phyloP scores from a whole-genome alignment of 2,113 vertebrate genomes.

The Eonycteris spelaea region DNA sequence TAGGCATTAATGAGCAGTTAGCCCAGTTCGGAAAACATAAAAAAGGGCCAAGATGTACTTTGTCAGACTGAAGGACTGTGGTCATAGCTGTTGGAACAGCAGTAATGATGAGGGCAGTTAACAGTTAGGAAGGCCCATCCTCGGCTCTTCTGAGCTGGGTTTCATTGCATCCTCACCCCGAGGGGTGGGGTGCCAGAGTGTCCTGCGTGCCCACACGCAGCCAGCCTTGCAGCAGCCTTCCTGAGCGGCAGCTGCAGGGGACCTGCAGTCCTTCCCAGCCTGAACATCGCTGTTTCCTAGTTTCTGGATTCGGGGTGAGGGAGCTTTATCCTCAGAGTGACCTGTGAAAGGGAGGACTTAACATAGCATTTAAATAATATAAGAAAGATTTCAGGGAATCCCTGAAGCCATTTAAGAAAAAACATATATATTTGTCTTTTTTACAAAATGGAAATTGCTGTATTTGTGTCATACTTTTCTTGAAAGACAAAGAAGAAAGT shows the following conservation, averaged over 20 bases:
- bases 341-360: constrained; percentile 20
- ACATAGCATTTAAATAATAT: not conserved
- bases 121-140: not conserved
- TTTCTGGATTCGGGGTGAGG: not conserved
- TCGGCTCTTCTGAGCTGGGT: not conserved
- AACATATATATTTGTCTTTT: not conserved
- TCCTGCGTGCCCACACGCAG: not conserved
- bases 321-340: not conserved
- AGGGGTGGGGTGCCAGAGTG: not conserved
- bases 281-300: not conserved
- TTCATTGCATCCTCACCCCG: not conserved
- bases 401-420: not conserved
- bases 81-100: not conserved
- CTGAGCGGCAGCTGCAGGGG: not conserved
- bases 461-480: not conserved
- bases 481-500: not conserved
- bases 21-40: not conserved
- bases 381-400: not conserved
- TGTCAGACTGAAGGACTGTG: not conserved
- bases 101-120: not conserved
- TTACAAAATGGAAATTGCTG: not conserved
- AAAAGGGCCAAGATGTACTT: not conserved
- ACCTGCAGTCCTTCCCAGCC: not conserved
- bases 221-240: not conserved
- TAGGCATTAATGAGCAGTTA: not conserved